These are phyloP conservation scores for Mimas tiliae DNA, from an alignment of 2,888 invertebrate genomes.

Conservation along the genomic window DNA sequence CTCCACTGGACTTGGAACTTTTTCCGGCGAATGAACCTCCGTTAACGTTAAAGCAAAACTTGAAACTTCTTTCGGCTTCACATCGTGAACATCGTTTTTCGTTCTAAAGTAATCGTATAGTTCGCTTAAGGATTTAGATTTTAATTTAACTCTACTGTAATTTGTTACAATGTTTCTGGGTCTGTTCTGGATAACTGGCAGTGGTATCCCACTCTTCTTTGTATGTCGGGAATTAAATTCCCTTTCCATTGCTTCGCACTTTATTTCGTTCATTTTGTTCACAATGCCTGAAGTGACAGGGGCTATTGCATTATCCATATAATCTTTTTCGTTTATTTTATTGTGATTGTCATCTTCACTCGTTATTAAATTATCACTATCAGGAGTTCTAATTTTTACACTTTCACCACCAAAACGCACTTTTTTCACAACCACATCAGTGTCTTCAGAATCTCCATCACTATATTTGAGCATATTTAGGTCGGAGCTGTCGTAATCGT, in stretches of 20 bases:
- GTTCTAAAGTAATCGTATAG: conserved; percentile 78
- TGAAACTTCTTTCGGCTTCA: conserved; percentile 56
- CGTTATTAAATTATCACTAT: conserved; percentile 89
- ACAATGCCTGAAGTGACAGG: conserved; percentile 56
- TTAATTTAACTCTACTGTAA: conserved; percentile 67
- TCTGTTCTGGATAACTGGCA: conserved; percentile 70
- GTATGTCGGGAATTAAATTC: conserved; percentile 48
- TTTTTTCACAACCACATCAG: conserved; percentile 85
- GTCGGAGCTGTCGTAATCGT: conserved; percentile 76
- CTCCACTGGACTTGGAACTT: conserved; percentile 78
- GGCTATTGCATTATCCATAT: conserved; percentile 51
- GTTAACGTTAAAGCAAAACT: conserved; percentile 68
- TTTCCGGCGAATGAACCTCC: conserved; percentile 70
- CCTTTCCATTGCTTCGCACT: conserved; percentile 59
- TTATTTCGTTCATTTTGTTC: conserved; percentile 66
- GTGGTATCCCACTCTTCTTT: conserved; percentile 74
- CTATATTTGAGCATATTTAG: conserved; percentile 85
- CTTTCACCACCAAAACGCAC: conserved; percentile 95
- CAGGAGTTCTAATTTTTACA: conserved; percentile 93
- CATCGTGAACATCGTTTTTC: conserved; percentile 60
- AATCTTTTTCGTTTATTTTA: conserved; percentile 47
- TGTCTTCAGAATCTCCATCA: conserved; percentile 86
- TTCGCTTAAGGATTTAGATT: conserved; percentile 79
- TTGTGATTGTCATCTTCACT: conserved; percentile 81
- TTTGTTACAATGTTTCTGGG: conserved; percentile 45